phyloP scores from a whole-genome alignment of 2,797 vertebrate species.

The Acipenser oxyrinchus region DNA sequence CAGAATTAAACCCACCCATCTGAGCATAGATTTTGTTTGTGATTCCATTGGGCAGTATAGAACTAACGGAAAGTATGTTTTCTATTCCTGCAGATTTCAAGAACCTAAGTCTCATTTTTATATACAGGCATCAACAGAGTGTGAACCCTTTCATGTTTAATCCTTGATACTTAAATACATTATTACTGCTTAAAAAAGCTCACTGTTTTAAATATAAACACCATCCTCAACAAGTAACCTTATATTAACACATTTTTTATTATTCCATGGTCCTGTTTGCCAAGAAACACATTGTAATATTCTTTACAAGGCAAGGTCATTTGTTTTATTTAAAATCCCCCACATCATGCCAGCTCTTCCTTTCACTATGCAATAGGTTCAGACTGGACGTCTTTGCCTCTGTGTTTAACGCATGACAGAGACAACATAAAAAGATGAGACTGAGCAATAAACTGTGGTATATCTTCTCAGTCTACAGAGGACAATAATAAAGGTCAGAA shows the following conservation, averaged over 20 bases:
- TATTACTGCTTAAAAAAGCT: too few relatives aligned
- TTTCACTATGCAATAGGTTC: not conserved
- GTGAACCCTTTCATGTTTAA: too few relatives aligned
- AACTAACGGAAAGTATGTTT: too few relatives aligned
- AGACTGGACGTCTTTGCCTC: not conserved
- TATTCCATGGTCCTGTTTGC: not conserved
- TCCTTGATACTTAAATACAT: too few relatives aligned
- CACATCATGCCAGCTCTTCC: not conserved
- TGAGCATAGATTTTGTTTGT: too few relatives aligned
- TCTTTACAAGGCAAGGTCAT: not conserved
- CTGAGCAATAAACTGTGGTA: not conserved
- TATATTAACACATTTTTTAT: not conserved
- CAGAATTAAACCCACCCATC: too few relatives aligned
- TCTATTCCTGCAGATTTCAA: too few relatives aligned
- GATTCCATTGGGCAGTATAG: too few relatives aligned
- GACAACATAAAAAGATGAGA: not conserved
- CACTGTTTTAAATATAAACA: not conserved
- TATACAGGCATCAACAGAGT: too few relatives aligned
- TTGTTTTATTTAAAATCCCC: not conserved
- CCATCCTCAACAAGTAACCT: not conserved
- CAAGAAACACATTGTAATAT: not conserved
- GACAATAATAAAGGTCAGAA: conserved; percentile 38
- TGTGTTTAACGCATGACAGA: not conserved
- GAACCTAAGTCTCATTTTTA: too few relatives aligned
- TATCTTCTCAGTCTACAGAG: conserved; percentile 16